phyloP scores from a whole-genome alignment of 2,888 invertebrate species.

The Brachyptera risi region DNA sequence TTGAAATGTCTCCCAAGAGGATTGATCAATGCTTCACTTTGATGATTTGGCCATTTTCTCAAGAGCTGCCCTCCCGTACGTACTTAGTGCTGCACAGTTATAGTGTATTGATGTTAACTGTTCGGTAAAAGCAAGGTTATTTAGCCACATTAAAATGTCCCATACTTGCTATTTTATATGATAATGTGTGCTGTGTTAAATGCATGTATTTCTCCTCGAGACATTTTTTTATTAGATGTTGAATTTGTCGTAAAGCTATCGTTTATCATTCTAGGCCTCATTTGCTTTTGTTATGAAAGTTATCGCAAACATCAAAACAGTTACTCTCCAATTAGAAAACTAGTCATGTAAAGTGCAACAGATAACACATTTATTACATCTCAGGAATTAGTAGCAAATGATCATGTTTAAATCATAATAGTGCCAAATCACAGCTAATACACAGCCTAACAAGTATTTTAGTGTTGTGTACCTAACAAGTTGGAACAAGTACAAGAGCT shows the following conservation, averaged over 20 bases:
- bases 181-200: background rate
- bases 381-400: slow-evolving; percentile 34
- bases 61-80: background rate
- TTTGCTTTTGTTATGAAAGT: slow-evolving; percentile 21
- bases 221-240: background rate
- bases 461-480: slow-evolving; percentile 23
- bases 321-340: slow-evolving; percentile 32
- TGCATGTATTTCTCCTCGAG: background rate
- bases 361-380: slow-evolving; percentile 31
- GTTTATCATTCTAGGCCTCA: slow-evolving; percentile 19
- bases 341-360: slow-evolving; percentile 34
- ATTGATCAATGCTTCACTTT: background rate
- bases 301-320: slow-evolving; percentile 25
- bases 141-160: slow-evolving; percentile 26
- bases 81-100: slow-evolving; percentile 21
- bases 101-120: slow-evolving; percentile 27
- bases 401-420: slow-evolving; percentile 31
- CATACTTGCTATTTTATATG: slow-evolving; percentile 18
- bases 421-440: slow-evolving; percentile 33
- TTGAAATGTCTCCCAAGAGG: background rate
- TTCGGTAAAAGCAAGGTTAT: slow-evolving; percentile 25
- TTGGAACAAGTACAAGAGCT: slow-evolving; percentile 15
- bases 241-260: background rate
- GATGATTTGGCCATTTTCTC: background rate
- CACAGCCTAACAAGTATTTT: slow-evolving; percentile 15